A percentile compares a stretch with the other conserved stretches of the same genome.
phyloP scores from a whole-genome alignment of 2,797 vertebrate species.

The Pyrocephalus nanus region DNA sequence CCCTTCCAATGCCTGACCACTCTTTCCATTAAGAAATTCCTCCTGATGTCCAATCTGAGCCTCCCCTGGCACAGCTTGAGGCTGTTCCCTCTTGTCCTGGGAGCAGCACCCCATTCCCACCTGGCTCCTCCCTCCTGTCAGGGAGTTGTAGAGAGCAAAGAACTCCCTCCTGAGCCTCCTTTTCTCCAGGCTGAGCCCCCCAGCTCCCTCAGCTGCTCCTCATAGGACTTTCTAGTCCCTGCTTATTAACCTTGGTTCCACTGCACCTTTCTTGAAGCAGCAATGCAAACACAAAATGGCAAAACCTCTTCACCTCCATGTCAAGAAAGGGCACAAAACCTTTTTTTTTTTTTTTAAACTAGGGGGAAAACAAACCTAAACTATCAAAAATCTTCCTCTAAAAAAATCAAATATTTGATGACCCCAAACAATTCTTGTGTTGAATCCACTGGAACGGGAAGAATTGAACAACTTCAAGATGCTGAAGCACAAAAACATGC shows the following conservation, averaged over 20 bases:
- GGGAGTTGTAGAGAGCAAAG: not conserved
- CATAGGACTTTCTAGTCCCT: not conserved
- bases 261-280: not conserved
- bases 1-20: accelerated
- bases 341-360: not conserved
- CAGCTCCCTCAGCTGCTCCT: not conserved
- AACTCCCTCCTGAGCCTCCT: not conserved
- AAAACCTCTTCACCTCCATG: not conserved
- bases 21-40: not conserved
- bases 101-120: accelerated
- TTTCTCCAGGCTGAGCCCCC: not conserved
- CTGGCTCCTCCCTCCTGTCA: accelerated
- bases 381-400: not conserved
- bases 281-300: not conserved
- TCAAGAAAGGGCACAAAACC: not conserved
- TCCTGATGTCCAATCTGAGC: accelerated
- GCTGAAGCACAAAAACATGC: conserved; percentile 1
- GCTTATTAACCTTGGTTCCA: not conserved
- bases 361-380: not conserved
- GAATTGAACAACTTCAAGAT: conserved; percentile 6
- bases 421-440: not conserved
- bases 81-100: accelerated
- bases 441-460: not conserved
- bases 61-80: not conserved
- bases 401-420: not conserved